Evolutionary conservation across 2,888 invertebrate genomes (phyloP).

Genomic region (Orgyia antiqua): DNA sequence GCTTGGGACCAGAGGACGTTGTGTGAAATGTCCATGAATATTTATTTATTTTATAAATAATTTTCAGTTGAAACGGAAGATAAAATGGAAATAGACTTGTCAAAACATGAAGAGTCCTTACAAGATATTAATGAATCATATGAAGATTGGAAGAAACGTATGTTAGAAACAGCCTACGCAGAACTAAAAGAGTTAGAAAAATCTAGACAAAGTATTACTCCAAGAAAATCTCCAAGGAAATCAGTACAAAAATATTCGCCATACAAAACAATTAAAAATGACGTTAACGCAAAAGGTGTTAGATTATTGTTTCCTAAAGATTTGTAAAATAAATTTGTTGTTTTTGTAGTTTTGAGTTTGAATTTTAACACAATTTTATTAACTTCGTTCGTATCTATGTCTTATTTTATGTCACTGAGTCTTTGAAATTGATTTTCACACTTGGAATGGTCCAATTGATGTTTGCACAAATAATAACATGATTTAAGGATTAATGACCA

Average conservation of each 20-base stretch:
- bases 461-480: too few relatives aligned
- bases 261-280: conserved; percentile 39
- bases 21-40: too few relatives aligned
- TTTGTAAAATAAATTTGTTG: conserved; percentile 29
- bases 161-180: conserved; percentile 69
- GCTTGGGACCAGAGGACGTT: too few relatives aligned
- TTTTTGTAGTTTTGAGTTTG: too few relatives aligned
- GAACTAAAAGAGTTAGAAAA: conserved; percentile 41
- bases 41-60: too few relatives aligned
- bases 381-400: too few relatives aligned
- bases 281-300: conserved; percentile 37
- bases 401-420: too few relatives aligned
- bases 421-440: too few relatives aligned
- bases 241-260: conserved; percentile 54
- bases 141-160: conserved; percentile 79
- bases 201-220: conserved; percentile 26
- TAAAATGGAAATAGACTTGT: conserved; percentile 41
- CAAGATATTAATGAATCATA: conserved; percentile 72
- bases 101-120: conserved; percentile 25
- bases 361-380: too few relatives aligned
- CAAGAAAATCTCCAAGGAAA: conserved; percentile 53
- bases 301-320: conserved; percentile 51
- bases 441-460: too few relatives aligned
- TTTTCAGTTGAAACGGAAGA: conserved; percentile 36
- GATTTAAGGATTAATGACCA: too few relatives aligned